These are phyloP conservation scores for Laothoe populi DNA, from an alignment of 2,888 invertebrate genomes.

Conservation along the genomic window DNA sequence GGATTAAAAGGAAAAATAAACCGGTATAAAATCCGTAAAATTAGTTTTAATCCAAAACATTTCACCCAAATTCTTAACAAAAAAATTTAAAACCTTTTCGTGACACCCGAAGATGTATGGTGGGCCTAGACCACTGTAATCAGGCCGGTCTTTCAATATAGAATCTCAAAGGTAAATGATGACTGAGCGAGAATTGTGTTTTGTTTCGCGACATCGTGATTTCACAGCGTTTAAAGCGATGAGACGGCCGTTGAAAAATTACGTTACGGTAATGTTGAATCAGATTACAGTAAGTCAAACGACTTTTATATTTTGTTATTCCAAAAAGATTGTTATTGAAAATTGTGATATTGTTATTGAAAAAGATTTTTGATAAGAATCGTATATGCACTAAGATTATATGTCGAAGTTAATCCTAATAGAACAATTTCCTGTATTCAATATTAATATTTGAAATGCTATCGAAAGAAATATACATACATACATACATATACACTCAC, in stretches of 20 bases:
- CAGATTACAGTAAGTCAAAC: background rate
- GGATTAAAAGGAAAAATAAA: too few species aligned
- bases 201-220: constrained; percentile 29
- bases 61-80: constrained; percentile 19
- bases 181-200: constrained; percentile 26
- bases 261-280: background rate
- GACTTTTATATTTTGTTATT: background rate
- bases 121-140: constrained; percentile 1
- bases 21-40: too few species aligned
- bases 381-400: too few species aligned
- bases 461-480: too few species aligned
- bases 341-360: too few species aligned
- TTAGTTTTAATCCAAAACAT: background rate
- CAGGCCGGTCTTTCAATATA: constrained; percentile 11
- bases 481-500: too few species aligned
- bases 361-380: too few species aligned
- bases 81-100: constrained; percentile 27
- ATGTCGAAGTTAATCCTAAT: too few species aligned
- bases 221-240: constrained; percentile 30
- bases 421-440: too few species aligned
- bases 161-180: constrained; percentile 27
- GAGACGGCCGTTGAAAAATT: constrained; percentile 30
- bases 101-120: constrained; percentile 20
- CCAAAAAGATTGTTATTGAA: background rate
- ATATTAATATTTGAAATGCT: too few species aligned